Evolutionary conservation across 2,888 invertebrate species (phyloP), one percentile per base, ranked within the genome.

Genomic region (Erynnis tages): DNA sequence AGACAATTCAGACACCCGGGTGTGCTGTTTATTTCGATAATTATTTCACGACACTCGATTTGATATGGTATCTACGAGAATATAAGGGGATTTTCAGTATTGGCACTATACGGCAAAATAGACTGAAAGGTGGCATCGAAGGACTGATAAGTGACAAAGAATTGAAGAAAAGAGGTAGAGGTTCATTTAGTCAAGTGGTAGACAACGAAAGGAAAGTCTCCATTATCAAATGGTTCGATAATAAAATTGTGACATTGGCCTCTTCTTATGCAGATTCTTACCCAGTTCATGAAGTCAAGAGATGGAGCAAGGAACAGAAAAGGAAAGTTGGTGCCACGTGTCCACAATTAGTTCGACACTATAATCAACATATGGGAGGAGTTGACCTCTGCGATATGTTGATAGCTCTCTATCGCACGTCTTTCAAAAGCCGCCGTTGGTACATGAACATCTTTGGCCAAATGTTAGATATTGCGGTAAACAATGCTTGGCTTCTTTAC

Each of bases 181-280:
- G 54, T 29, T 41, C 55, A 49, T 19, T 43, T 30, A 34, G 34
- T 23, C 53, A 44, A 53, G 53, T 56, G 6, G 49, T 57, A 7
- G 48, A 54, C 50, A 50, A 53, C 38, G 50, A 46, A 54, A 56
- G 53, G 44, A 59, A 59, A 45, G 29, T 63, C 1, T 44, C 38
- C 47, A 27, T 63, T 30, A 56, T 56, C 4, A 57, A 58, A 38
- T 56, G 59, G 57, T 37, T 47, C 30, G 56, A 58, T 37, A 56
- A 56, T 43, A 57, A 59, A 54, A 13, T 29, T 17, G 56, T 55
- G 5, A 21, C 21, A 21, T 3, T 21, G 5, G 21, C 21, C 3
- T 4, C 4, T 21, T 4, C 21, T n/a, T 30, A 4, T 5, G 2
- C 13, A 30, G 1, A 30, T 34, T 11, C 14, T 16, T 34, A 34